A percentile compares a stretch with the other conserved stretches of the same genome.
Evolutionary conservation across 2,888 invertebrate species (phyloP).

Genomic region (Esperia sulphurella): DNA sequence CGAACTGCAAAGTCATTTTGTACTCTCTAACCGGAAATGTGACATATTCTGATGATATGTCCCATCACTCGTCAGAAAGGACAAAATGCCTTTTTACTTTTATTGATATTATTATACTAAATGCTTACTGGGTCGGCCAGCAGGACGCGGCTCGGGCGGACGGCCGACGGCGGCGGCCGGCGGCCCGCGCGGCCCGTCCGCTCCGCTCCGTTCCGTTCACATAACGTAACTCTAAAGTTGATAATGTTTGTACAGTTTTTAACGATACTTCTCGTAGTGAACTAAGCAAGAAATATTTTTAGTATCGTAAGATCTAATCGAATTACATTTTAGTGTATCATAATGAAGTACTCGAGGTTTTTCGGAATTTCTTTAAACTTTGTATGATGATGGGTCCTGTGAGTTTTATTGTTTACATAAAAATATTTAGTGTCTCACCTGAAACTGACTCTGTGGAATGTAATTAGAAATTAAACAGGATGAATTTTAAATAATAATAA

Average conservation of each 20-base stretch:
- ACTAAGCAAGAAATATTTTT: slow-evolving; percentile 76
- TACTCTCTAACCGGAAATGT: too few relatives aligned
- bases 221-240: slow-evolving; percentile 32
- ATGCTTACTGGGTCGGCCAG: too few relatives aligned
- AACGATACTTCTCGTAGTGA: slow-evolving; percentile 73
- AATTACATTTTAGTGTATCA: slow-evolving; percentile 75
- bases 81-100: too few relatives aligned
- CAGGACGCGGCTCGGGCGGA: too few relatives aligned
- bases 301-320: slow-evolving; percentile 77
- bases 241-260: slow-evolving; percentile 76
- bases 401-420: slow-evolving; percentile 50
- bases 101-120: too few relatives aligned
- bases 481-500: slow-evolving; percentile 73
- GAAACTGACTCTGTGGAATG: slow-evolving; percentile 67
- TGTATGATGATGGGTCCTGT: slow-evolving; percentile 59
- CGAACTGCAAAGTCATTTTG: too few relatives aligned
- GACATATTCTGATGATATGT: too few relatives aligned
- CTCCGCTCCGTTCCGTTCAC: neutral
- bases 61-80: too few relatives aligned
- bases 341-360: slow-evolving; percentile 60
- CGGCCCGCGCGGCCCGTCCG: slow-evolving; percentile 1
- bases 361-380: slow-evolving; percentile 62
- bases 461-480: slow-evolving; percentile 74
- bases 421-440: slow-evolving; percentile 50
- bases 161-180: neutral